Base-by-base conservation (phyloP, 2,797 vertebrate species). In the Huso huso region DNA sequence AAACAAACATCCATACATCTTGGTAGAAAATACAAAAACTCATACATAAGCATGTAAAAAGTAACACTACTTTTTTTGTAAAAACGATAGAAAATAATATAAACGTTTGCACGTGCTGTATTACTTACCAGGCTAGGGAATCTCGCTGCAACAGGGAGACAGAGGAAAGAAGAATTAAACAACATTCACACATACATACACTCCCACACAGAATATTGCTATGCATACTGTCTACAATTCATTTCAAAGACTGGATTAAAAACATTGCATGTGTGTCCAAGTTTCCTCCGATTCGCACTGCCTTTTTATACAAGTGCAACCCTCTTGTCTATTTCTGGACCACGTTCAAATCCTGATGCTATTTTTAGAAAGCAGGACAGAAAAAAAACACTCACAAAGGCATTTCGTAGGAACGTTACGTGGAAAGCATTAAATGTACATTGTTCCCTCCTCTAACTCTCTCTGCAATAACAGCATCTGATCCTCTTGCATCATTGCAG, bases 291-390 rank as follows among this genome's bases (percentile, higher is more conserved):
- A 89, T 91, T 93, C 89, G 90, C 88, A 86, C 91, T 91, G 84
- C 86, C 91, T 92, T 94, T 95, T 93, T 93, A 94, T 94, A 94
- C 92, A 90, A 93, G 93, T 93, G 91, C 92, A 91, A 93, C 92
- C 88, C 90, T 92, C 91, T 86, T 87, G 91, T 95, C 94, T 98
- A 98, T 98, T 98, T 96, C 92, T 96, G 94, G 95, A 92, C 87
- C 89, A 84, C 91, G 92, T 97, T 96, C 93, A 95, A 95, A 93
- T 93, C 92, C 88, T 89, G 90, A 76, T 93, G 92, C 95, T 98
- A 98, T 98, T 97, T 98, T 96, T 98, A 96, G 95, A 89, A 90
- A 89, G 85, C 87, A 89, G 90, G 88, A 81, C 84, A 84, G 90
- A 86, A 91, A 91, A 90, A 91, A 89, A 86, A 89, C 89, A 93